Evolutionary conservation across 2,113 vertebrate species (phyloP).

Genomic region (Synodontis membranacea): DNA sequence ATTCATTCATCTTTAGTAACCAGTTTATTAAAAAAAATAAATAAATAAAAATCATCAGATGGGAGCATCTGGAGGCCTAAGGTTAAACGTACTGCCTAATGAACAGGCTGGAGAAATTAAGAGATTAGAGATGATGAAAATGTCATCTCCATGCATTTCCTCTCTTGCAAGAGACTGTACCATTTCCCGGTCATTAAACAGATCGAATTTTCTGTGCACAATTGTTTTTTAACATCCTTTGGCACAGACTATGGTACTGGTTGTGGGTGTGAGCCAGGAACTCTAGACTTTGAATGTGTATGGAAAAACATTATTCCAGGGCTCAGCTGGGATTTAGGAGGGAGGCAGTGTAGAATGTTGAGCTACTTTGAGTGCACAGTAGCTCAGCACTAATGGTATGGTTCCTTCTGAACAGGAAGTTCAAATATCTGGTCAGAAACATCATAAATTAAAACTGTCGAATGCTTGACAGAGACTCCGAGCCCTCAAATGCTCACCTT

Average conservation of each 20-base stretch:
- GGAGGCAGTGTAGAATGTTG: neutral
- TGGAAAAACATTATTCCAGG: neutral
- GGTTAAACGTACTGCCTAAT: neutral
- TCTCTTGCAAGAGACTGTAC: neutral
- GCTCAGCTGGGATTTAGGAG: neutral
- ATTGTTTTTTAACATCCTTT: conserved; percentile 24
- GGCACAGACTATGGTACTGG: neutral
- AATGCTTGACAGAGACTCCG: neutral
- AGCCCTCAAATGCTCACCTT: neutral
- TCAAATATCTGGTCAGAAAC: neutral
- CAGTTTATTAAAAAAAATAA: too few species aligned
- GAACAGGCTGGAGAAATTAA: neutral
- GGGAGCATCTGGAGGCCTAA: neutral
- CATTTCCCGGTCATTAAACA: conserved; percentile 14
- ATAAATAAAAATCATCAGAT: neutral
- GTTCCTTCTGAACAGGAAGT: conserved; percentile 10
- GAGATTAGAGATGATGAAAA: neutral
- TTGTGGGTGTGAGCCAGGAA: neutral
- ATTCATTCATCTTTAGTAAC: neutral
- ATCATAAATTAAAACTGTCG: neutral
- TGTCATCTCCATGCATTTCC: conserved; percentile 3
- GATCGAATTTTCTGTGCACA: neutral
- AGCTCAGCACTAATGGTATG: neutral
- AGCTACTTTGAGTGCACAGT: neutral
- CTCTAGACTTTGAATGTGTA: neutral